Evolutionary conservation across 2,797 vertebrate genomes (phyloP).

Genomic region (Tinamus major): DNA sequence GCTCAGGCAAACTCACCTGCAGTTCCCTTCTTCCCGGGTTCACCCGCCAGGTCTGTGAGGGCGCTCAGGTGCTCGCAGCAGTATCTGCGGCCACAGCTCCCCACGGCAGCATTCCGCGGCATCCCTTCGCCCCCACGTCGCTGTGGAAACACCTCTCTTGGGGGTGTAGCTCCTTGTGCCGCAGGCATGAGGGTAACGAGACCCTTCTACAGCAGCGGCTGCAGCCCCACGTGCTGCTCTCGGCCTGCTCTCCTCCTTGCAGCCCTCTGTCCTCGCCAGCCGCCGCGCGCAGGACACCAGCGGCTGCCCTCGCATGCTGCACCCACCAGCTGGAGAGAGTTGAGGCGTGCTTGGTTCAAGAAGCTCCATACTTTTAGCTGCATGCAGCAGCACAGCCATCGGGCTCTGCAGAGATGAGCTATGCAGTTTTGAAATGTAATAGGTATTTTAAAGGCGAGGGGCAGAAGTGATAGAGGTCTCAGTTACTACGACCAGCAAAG

Average conservation of each 20-base stretch:
- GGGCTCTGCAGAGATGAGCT: not conserved
- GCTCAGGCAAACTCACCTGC: not conserved
- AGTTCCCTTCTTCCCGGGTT: not conserved
- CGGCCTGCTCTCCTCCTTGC: rapidly evolving
- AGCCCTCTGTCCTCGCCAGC: not conserved
- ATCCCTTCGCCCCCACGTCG: no score
- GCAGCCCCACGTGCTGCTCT: not conserved
- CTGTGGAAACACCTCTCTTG: not conserved
- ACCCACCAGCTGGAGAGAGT: not conserved
- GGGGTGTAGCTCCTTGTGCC: not conserved
- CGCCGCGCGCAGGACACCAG: not conserved
- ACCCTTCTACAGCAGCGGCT: not conserved
- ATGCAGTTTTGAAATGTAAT: not conserved
- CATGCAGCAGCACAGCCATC: not conserved
- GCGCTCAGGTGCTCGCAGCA: not conserved
- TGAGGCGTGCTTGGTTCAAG: rapidly evolving
- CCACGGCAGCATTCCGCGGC: no score
- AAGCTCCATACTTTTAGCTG: not conserved
- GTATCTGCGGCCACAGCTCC: not conserved
- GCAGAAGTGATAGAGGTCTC: not conserved
- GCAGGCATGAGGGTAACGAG: rapidly evolving
- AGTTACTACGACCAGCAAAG: not conserved
- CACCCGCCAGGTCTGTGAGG: not conserved
- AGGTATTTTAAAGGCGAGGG: not conserved
- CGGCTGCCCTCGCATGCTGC: not conserved